Evolutionary conservation across 2,113 vertebrate species (phyloP), one percentile per base, ranked within the genome.

Genomic region (Pseudopodoces humilis): DNA sequence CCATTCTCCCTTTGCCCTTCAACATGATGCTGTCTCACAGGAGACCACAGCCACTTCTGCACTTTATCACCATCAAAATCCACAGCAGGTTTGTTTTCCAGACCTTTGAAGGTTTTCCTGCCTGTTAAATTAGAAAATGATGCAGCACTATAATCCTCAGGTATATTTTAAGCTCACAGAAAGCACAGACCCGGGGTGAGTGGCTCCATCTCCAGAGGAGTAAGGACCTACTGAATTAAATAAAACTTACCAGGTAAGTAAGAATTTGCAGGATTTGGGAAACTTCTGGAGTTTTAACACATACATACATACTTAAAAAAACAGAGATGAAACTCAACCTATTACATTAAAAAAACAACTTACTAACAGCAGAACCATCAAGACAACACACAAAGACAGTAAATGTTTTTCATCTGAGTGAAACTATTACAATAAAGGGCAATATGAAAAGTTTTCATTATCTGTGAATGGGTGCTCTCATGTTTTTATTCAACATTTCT

Each of bases 1-100:
- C 83, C 79, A 11, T 60, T 95, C 81, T 94, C 70, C 74, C 33
- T 92, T 85, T 94, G 84, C 58, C 95, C 94, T 97, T 97, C 81
- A 94, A 22, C 37, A 77, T 0, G 6, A 59, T 24, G 23, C 31
- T 65, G 67, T 49, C 80, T 93, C 82, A 31, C 77, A 84, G 80
- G 83, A 92, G 59, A 91, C 63, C 3, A 4, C 8, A 13, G 81
- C 47, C 78, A 76, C n/a, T 89, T 77, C 91, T 89, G 23, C 53
- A 59, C 58, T 92, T 94, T 65, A 93, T 92, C 94, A 94, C 70
- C 67, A 87, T 55, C 70, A 22, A 44, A 91, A 89, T 25, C 74
- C 92, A 86, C 39, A 41, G 23, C 91, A 86, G 24, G 30, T 87
- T 43, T 82, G 19, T 37, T 91, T 86, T 41, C 49, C 15, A 13